Evolutionary conservation across 2,888 invertebrate species (phyloP).

Genomic region (Plutella xylostella): DNA sequence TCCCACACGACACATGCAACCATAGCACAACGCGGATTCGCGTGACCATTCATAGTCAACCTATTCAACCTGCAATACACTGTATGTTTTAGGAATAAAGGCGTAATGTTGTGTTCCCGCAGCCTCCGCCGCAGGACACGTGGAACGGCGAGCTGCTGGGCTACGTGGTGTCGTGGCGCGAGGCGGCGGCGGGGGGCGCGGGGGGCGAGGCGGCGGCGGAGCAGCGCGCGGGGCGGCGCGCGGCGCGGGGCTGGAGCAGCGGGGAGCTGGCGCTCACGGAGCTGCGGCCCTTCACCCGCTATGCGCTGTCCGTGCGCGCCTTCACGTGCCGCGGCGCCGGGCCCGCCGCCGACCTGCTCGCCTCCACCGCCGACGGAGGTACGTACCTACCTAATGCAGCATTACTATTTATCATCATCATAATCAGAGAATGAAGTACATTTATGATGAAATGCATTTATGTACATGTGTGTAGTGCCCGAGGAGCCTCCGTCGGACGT

Average conservation of each 20-base stretch:
- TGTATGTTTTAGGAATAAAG: too few species aligned
- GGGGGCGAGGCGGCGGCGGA: slow-evolving; percentile 15
- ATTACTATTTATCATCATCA: background rate
- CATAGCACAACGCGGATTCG: background rate
- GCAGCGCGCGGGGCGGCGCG: slow-evolving; percentile 40
- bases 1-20: background rate
- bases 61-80: too few species aligned
- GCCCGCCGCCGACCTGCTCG: slow-evolving; percentile 78
- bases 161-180: slow-evolving; percentile 75
- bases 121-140: slow-evolving; percentile 74
- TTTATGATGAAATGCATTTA: background rate
- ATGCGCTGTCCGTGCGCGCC: slow-evolving; percentile 82
- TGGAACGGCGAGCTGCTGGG: slow-evolving; percentile 82
- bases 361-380: slow-evolving; percentile 84
- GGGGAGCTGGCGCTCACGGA: slow-evolving; percentile 72
- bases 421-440: background rate
- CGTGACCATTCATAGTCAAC: background rate
- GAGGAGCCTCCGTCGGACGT: slow-evolving; percentile 77
- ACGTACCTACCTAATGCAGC: slow-evolving; percentile 61
- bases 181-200: slow-evolving; percentile 20
- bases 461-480: slow-evolving; percentile 72
- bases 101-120: slow-evolving; percentile 4
- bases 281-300: slow-evolving; percentile 79
- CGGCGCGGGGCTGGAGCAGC: slow-evolving; percentile 74
- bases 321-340: slow-evolving; percentile 86